Base-by-base conservation (phyloP, 2,888 invertebrate species). In the Ommatoiulus sabulosus region DNA sequence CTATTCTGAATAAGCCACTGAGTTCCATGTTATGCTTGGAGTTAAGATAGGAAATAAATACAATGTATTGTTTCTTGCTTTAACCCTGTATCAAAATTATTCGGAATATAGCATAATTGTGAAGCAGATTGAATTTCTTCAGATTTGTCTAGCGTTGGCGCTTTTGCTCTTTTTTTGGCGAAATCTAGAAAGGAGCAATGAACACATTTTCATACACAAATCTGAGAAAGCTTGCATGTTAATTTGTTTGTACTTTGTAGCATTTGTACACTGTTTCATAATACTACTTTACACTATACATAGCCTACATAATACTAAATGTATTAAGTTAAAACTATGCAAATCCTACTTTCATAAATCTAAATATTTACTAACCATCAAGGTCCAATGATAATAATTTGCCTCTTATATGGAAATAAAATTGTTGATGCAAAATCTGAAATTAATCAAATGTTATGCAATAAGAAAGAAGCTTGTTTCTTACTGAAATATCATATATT, bases 101-200 rank as follows among this genome's bases (percentile, higher is more conserved):
- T n/a, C n/a, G n/a, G n/a, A 3, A 7, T 3, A 63, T 10, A n/a
- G 20, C 8, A 63, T 52, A 52, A 6, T 15, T 12, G 3, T 12
- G 15, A 7, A 12, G 52, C 15, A 10, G 63, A 63, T 3, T 17
- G 2, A 63, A 20, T 63, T n/a, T 5, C 7, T 3, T 12, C n/a
- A 20, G 20, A 63, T 12, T 24, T 20, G 20, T 24, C 7, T 20
- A 72, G 20, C 17, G n/a, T n/a, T 63, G 7, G 20, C 24, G 6
- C 24, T 24, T 72, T 24, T 1, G 72, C 72, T 7, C 52, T n/a
- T n/a, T 3, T 72, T 72, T 20, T 24, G 72, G 24, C 7, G 72
- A 72, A 72, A 72, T 72, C 72, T 72, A 72, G 72, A 72, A 72
- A 72, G 72, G 72, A 72, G 72, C 24, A 72, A 72, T 72, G 72